phyloP scores from a whole-genome alignment of 2,113 vertebrate genomes.

The Puma concolor region DNA sequence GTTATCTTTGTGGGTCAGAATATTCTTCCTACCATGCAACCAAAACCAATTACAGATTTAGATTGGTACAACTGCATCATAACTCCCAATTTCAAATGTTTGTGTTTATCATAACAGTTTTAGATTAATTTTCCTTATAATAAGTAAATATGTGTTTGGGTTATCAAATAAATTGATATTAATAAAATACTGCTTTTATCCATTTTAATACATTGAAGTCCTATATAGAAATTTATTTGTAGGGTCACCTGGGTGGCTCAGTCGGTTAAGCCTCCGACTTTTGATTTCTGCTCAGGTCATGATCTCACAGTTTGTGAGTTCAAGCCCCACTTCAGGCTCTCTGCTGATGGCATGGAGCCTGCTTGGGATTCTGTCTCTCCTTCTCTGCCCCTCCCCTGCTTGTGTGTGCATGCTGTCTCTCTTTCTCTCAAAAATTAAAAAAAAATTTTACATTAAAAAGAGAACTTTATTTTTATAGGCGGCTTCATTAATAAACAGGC shows the following conservation, averaged over 20 bases:
- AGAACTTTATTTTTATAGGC: background rate
- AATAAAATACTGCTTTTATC: background rate
- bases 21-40: background rate
- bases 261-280: no score
- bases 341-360: no score
- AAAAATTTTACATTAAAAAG: no score
- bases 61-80: background rate
- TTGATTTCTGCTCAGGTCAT: no score
- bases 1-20: background rate
- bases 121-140: background rate
- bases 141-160: background rate
- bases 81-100: slow-evolving; percentile 15
- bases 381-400: no score
- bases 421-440: no score
- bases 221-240: background rate
- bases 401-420: no score
- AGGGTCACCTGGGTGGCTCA: no score
- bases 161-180: slow-evolving; percentile 21
- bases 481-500: background rate
- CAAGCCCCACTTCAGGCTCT: no score
- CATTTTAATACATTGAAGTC: background rate
- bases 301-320: no score
- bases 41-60: slow-evolving; percentile 43
- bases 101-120: background rate
- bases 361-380: no score